Base-by-base conservation (phyloP, 2,888 invertebrate genomes). In the Meliscaeva auricollis region DNA sequence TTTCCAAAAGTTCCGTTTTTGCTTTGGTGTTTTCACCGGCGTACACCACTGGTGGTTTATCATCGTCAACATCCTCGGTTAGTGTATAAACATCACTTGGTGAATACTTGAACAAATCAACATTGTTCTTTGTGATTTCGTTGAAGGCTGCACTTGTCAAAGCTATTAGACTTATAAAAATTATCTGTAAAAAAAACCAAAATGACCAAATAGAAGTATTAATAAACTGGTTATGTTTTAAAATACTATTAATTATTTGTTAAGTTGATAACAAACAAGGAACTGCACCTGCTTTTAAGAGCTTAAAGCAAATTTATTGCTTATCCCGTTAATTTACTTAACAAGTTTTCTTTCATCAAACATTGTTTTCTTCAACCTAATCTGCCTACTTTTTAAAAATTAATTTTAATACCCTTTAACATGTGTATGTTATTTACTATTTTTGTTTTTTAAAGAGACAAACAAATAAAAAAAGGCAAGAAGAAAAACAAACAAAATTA, bases 61-160 rank as follows among this genome's bases (percentile, higher is more conserved):
- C 91, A 11, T 91, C 91, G 68, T 92, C 91, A 85, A 91, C 90
- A 78, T 92, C 91, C 87, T 91, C 90, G 44, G 92, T 90, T 82
- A 92, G 88, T 44, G 91, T 91, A 68, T 90, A 92, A 46, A 91
- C 81, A 87, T 92, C 92, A 75, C 88, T 88, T 30, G 91, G 91
- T 82, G 90, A 88, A 85, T 92, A 92, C 88, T 92, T 91, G 80
- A 92, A 92, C 38, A 92, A 88, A 69, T 91, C 91, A 32, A 89
- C 73, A 83, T 91, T 90, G 75, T 89, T 89, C 82, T 90, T 89
- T 81, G 89, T 89, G 73, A 90, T 85, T 80, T 90, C 90, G 82
- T 90, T 91, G 44, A 90, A 89, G 84, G 90, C 91, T 70, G 90
- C 91, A 54, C 81, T 78, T 35, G 89, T 88, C 80, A 90, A 62